Conservation (phyloP, 2,797 vertebrate genomes). For the Cirrhinus mrigala region DNA sequence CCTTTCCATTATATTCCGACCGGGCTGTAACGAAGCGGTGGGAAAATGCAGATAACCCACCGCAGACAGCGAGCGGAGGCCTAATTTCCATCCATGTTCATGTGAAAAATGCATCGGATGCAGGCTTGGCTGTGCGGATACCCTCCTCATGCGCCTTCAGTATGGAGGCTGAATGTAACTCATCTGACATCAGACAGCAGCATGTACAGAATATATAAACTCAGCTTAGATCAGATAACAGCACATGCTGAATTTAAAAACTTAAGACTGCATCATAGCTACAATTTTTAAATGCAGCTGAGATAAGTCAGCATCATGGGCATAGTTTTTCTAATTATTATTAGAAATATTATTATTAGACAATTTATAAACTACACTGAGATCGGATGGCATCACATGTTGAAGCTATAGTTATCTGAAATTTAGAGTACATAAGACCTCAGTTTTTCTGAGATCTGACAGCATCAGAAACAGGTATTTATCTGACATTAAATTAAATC, state of each 20-base stretch:
- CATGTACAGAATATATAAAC: not conserved
- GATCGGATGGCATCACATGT: not conserved
- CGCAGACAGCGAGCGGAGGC: conserved; percentile 60
- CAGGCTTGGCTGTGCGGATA: conserved; percentile 32
- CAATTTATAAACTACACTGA: not conserved
- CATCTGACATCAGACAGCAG: conserved; percentile 2
- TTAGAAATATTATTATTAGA: no score
- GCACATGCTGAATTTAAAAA: not conserved
- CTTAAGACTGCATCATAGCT: not conserved
- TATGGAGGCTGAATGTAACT: conserved; percentile 11
- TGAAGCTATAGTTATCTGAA: no score
- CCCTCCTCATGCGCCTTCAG: conserved; percentile 4
- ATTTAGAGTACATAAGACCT: no score
- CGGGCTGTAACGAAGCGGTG: not conserved
- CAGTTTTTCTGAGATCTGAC: no score
- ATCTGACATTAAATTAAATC: no score
- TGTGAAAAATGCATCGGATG: conserved; percentile 64
- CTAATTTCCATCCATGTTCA: conserved; percentile 73
- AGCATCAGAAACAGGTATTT: no score
- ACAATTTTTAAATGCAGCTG: not conserved
- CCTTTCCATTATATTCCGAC: not conserved
- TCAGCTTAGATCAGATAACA: not conserved
- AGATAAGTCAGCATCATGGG: no score
- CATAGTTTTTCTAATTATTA: no score
- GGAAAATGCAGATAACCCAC: not conserved